phyloP scores from a whole-genome alignment of 2,113 vertebrate genomes.

The Neoarius graeffei region DNA sequence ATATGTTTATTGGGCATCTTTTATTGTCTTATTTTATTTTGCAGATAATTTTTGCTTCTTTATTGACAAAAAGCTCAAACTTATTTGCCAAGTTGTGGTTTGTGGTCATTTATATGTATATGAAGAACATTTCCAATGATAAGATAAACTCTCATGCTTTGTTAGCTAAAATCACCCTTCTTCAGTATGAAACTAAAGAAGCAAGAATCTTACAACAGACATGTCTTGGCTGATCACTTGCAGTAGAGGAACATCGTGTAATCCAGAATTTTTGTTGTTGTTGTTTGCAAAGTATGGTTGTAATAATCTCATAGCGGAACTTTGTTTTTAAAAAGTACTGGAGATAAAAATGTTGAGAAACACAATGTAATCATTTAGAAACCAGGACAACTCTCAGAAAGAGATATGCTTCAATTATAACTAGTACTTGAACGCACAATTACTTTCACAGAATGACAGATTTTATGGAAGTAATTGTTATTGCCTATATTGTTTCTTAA shows the following conservation, averaged over 20 bases:
- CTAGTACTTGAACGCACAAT: background rate
- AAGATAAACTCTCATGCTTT: background rate
- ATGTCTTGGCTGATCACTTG: background rate
- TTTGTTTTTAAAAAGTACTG: background rate
- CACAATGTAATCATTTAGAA: background rate
- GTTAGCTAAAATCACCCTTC: background rate
- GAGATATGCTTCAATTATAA: background rate
- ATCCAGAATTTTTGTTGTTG: background rate
- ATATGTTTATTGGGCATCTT: background rate
- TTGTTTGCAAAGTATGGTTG: background rate
- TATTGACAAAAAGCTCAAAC: background rate
- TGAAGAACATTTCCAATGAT: background rate
- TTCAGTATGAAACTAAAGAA: background rate
- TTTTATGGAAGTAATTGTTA: background rate
- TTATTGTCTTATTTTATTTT: background rate
- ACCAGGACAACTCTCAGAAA: background rate
- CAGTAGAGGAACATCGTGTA: background rate
- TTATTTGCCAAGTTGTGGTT: background rate
- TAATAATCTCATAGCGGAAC: background rate
- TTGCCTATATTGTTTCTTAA: background rate
- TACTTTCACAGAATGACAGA: background rate
- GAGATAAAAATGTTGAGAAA: background rate
- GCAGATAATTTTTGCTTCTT: background rate
- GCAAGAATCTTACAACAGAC: background rate
- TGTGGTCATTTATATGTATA: background rate